A percentile compares a stretch with the other conserved stretches of the same genome.
Conservation (phyloP, 2,797 vertebrate genomes). For the Cacajao melanocephalus region DNA sequence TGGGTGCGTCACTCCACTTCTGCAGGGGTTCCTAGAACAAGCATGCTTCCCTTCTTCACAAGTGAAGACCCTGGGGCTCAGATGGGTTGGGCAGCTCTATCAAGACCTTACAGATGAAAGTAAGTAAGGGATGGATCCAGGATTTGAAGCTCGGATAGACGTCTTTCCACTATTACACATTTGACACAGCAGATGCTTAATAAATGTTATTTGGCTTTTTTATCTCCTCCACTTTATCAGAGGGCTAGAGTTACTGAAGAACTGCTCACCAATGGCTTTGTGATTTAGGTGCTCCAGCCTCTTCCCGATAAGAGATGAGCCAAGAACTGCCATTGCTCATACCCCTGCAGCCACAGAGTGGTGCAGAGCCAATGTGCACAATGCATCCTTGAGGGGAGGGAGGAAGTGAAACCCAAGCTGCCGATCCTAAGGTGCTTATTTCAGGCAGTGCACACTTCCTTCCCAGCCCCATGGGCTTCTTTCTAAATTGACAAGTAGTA, state of each 20-base stretch:
- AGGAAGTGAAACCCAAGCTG: background rate
- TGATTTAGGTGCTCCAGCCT: background rate
- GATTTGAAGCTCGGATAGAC: background rate
- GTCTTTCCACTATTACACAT: background rate
- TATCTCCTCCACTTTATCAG: background rate
- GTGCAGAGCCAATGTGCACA: accelerated
- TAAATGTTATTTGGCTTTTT: background rate
- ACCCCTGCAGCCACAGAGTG: background rate
- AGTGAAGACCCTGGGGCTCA: background rate
- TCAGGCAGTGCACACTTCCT: background rate
- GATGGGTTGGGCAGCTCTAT: background rate
- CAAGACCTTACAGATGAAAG: background rate
- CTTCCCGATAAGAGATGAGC: too few species aligned
- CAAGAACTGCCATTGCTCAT: background rate
- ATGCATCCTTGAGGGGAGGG: background rate
- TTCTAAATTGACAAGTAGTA: background rate
- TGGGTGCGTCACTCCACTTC: too few species aligned
- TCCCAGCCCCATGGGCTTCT: background rate
- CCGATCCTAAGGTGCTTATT: background rate
- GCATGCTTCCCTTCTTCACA: background rate
- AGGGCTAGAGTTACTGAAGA: background rate
- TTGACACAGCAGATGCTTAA: background rate
- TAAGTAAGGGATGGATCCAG: background rate
- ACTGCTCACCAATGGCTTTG: background rate
- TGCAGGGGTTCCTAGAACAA: background rate